A percentile compares a stretch with the other conserved stretches of the same genome.
Conservation (phyloP, 2,888 invertebrate species). For the Drosophila multiciliata region DNA sequence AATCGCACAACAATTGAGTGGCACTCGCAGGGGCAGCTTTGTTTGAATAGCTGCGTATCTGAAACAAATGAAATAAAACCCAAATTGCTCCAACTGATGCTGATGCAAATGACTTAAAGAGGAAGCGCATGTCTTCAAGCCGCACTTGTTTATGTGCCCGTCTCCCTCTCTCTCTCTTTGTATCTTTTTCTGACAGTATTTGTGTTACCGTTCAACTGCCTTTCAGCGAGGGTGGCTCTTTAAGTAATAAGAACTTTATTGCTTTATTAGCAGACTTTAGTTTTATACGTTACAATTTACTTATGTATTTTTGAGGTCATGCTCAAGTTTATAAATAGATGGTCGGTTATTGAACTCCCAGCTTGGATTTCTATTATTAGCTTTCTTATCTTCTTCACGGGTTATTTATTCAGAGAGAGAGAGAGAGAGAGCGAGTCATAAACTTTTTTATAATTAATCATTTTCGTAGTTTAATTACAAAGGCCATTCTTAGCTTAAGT, state of each 20-base stretch:
- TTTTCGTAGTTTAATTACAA: background rate
- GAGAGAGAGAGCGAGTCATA: background rate
- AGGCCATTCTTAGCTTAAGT: background rate
- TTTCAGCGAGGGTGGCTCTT: constrained; percentile 34
- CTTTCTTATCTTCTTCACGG: background rate
- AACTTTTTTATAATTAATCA: background rate
- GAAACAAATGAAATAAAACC: constrained; percentile 38
- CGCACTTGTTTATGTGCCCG: constrained; percentile 54
- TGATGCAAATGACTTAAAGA: constrained; percentile 53
- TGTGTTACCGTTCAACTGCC: constrained; percentile 7
- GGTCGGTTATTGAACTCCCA: background rate
- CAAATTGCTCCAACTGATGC: constrained; percentile 46
- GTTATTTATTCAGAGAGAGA: background rate
- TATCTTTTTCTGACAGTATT: constrained; percentile 10
- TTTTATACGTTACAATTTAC: background rate
- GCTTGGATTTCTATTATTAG: background rate
- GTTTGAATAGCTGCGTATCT: constrained; percentile 67
- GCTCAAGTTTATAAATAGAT: background rate
- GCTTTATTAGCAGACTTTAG: background rate
- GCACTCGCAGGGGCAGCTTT: constrained; percentile 68
- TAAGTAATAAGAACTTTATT: background rate
- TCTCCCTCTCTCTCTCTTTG: background rate
- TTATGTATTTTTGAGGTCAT: background rate
- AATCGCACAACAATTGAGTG: constrained; percentile 58
- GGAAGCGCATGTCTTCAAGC: constrained; percentile 76